These are phyloP conservation scores for Venustaconcha ellipsiformis DNA, from an alignment of 1,140 invertebrate genomes.

Conservation along the genomic window DNA sequence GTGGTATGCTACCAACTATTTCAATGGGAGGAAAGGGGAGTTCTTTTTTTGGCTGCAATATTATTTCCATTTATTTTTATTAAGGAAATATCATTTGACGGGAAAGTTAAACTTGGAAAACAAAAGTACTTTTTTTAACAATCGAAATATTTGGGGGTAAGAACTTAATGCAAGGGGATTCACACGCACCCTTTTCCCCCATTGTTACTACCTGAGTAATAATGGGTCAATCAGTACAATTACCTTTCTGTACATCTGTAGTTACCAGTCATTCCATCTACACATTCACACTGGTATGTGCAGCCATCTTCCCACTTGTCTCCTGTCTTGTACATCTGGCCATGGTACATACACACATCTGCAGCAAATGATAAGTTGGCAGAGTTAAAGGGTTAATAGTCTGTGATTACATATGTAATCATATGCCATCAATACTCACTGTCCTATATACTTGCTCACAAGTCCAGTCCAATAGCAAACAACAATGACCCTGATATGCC, in stretches of 20 bases:
- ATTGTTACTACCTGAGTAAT: not conserved
- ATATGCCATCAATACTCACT: no score
- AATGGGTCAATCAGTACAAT: not conserved
- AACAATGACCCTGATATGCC: no score
- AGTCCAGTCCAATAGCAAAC: no score
- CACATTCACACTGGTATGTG: constrained; percentile 49
- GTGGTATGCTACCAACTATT: no score
- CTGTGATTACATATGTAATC: no score
- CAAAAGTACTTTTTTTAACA: not conserved
- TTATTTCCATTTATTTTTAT: no score
- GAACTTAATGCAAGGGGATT: not conserved
- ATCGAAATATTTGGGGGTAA: not conserved
- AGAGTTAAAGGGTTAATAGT: no score
- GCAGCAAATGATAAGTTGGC: not conserved
- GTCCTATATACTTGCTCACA: no score
- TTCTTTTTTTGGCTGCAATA: no score
- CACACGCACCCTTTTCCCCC: not conserved
- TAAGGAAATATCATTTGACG: no score
- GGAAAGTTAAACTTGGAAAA: not conserved
- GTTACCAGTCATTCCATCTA: constrained; percentile 41
- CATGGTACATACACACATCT: constrained; percentile 56
- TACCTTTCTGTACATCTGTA: constrained; percentile 58
- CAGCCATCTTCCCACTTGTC: constrained; percentile 58
- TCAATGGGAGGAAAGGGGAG: no score
- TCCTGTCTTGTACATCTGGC: constrained; percentile 46